Evolutionary conservation across 1,140 invertebrate genomes (phyloP), one percentile per base, ranked within the genome.

Genomic region (Berghia stephanieae): DNA sequence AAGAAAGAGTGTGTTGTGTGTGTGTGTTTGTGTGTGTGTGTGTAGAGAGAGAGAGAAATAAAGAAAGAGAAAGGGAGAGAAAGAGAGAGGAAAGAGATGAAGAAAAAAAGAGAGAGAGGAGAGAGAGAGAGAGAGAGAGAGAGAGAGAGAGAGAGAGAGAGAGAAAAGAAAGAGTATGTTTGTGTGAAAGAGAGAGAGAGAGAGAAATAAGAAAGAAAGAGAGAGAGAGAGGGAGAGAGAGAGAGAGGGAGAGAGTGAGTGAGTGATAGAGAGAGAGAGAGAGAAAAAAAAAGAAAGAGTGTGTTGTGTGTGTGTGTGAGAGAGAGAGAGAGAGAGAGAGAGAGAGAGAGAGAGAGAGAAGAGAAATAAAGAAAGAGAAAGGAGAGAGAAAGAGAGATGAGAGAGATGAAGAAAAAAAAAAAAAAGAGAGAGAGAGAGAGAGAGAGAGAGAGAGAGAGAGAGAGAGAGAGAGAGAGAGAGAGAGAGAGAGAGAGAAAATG

Each of bases 111-210:
- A n/a, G 21, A 31, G 21, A 31, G 21, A 31, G 21, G 55, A 60
- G 55, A 60, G 55, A 60, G 5, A 60, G 55, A 60, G 5, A 60
- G 55, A 60, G 55, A 60, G 5, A 60, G 55, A 60, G 55, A 60
- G 55, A 60, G 55, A 60, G 55, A 21, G 5, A 60, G 55, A 60
- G 5, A 60, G 55, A 60, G 5, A 60, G 55, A 60, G 5, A 60
- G 55, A 60, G 5, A 60, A n/a, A 60, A 31, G 34, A n/a, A 60
- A 31, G 34, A n/a, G n/a, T n/a, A n/a, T n/a, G n/a, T n/a, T n/a
- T n/a, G n/a, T n/a, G n/a, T n/a, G n/a, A n/a, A n/a, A 31, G 34
- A 31, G 4, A 31, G 4, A 31, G 21, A 31, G 34, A 31, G 4
- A 4, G 34, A 31, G 21, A 31, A 21, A 21, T 8, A 4, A 21